Evolutionary conservation across 2,113 vertebrate species (phyloP).

Genomic region (Cavia aperea): DNA sequence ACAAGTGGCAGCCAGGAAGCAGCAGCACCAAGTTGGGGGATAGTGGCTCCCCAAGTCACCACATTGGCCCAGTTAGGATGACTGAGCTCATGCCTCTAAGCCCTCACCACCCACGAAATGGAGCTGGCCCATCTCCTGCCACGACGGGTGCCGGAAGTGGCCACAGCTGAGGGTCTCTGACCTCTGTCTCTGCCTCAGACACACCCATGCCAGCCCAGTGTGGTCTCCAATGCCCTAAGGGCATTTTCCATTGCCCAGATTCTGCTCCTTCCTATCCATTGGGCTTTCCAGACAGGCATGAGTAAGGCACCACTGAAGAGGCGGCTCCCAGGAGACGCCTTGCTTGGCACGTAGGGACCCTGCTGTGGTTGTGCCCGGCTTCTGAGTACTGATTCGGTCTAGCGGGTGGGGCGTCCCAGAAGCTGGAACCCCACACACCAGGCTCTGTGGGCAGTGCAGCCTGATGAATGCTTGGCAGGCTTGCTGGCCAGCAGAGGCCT

Average conservation of each 20-base stretch:
- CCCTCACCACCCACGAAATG: not conserved
- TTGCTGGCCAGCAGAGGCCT: rapidly evolving
- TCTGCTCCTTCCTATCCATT: not conserved
- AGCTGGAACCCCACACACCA: rapidly evolving
- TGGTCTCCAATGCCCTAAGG: rapidly evolving
- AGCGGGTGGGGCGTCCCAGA: not conserved
- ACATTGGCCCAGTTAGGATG: not conserved
- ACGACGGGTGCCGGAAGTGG: not conserved
- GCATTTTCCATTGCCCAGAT: too few species aligned
- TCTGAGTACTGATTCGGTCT: too few species aligned
- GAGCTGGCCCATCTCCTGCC: rapidly evolving
- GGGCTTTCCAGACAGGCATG: not conserved
- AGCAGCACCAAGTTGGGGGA: not conserved
- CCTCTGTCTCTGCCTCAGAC: not conserved
- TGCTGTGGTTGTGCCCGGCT: not conserved
- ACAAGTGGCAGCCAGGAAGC: rapidly evolving
- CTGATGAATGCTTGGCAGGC: not conserved
- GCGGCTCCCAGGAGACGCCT: not conserved
- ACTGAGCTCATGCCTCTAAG: not conserved
- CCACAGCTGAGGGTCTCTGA: not conserved
- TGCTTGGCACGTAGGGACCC: not conserved
- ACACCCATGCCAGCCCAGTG: rapidly evolving
- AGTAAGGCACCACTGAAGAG: not conserved
- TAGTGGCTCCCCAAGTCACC: rapidly evolving
- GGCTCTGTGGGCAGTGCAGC: rapidly evolving